Percentiles rank a stretch among this genome's conserved stretches.
These are phyloP conservation scores for Pempheris klunzingeri DNA, from an alignment of 2,797 vertebrate genomes.

Conservation along the genomic window DNA sequence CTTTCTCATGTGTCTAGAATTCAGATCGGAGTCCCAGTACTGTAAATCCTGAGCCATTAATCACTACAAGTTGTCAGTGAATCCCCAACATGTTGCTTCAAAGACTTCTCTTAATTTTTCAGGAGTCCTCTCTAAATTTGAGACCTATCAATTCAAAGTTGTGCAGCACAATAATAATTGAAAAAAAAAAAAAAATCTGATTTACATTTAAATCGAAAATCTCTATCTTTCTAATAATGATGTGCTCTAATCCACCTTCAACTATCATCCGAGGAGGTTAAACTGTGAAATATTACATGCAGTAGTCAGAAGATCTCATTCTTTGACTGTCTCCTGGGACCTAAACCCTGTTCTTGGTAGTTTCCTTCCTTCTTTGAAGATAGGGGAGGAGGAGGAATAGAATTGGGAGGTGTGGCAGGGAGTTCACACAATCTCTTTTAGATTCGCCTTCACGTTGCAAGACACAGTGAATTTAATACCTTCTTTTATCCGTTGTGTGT, in stretches of 20 bases:
- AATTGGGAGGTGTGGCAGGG: conserved; percentile 65
- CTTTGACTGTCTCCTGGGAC: conserved; percentile 64
- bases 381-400: conserved; percentile 43
- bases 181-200: conserved; percentile 67
- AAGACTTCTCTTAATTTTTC: conserved; percentile 54
- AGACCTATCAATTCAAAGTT: conserved; percentile 73
- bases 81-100: conserved; percentile 36
- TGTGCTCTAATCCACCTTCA: conserved; percentile 83
- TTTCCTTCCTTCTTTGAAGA: conserved; percentile 68
- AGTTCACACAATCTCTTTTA: conserved; percentile 63
- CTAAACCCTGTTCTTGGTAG: conserved; percentile 54
- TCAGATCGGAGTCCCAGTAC: conserved; percentile 5
- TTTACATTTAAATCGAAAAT: conserved; percentile 88
- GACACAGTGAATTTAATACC: conserved; percentile 64
- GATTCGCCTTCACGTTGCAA: conserved; percentile 54
- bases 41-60: conserved; percentile 38
- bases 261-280: conserved; percentile 81
- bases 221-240: conserved; percentile 82
- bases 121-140: conserved; percentile 66
- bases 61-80: conserved; percentile 16
- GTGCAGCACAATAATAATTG: conserved; percentile 76
- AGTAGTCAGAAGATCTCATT: conserved; percentile 63
- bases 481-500: conserved; percentile 65
- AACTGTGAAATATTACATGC: conserved; percentile 81
- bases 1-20: not conserved